Evolutionary conservation across 64 coral and sea anemone species (phyloP).

Genomic region (Hydrozoanthus tunicans): DNA sequence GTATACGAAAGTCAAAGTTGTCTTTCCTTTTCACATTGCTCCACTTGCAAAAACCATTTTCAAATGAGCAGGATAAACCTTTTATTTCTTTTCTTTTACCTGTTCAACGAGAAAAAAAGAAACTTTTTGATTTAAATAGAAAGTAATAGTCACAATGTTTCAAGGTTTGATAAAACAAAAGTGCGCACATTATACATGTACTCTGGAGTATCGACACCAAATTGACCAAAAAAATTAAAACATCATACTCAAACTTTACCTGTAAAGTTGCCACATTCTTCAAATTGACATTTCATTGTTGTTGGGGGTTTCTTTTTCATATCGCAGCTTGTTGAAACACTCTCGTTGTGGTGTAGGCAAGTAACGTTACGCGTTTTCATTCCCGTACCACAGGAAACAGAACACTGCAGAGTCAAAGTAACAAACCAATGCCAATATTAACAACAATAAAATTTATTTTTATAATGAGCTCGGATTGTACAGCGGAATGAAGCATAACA

Average conservation of each 20-base stretch:
- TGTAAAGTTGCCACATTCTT: conserved; percentile 32
- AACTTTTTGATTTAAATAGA: not conserved
- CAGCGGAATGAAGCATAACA: too few relatives aligned
- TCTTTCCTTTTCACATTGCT: conserved; percentile 60
- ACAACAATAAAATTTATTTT: too few relatives aligned
- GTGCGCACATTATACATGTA: too few relatives aligned
- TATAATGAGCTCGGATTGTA: too few relatives aligned
- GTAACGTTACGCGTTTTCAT: conserved; percentile 38
- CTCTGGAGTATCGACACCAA: too few relatives aligned
- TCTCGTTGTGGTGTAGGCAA: conserved; percentile 41
- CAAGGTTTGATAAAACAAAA: not conserved
- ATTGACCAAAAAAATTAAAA: not conserved
- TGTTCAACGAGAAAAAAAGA: not conserved
- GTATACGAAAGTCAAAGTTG: conserved; percentile 73
- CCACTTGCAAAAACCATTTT: conserved; percentile 76
- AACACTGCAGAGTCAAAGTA: conserved; percentile 50
- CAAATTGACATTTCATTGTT: conserved; percentile 19
- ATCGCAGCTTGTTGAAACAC: conserved; percentile 53
- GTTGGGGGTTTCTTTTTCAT: conserved; percentile 26
- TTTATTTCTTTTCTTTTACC: conserved; percentile 15
- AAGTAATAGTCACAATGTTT: too few relatives aligned
- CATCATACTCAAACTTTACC: conserved; percentile 8
- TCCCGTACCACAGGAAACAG: conserved; percentile 69
- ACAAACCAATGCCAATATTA: not conserved
- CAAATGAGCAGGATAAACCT: conserved; percentile 79